Percentiles rank a stretch among this genome's conserved stretches.
phyloP scores from a whole-genome alignment of 2,888 invertebrate species.

The Agrotis segetum region DNA sequence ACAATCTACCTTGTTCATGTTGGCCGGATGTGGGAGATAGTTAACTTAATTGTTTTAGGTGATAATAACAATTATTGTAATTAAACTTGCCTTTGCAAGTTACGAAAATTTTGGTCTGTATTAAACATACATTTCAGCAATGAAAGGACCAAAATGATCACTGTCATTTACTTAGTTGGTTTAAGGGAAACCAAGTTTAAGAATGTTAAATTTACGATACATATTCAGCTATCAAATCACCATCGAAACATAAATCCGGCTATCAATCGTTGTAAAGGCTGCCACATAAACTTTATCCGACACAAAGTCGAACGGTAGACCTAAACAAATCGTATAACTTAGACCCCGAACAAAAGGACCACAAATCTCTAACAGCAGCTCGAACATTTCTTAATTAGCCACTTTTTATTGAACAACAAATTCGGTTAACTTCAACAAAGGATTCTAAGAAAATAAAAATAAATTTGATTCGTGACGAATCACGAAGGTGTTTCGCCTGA shows the following conservation, averaged over 20 bases:
- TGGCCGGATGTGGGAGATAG: conserved; percentile 5
- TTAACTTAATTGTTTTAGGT: background rate
- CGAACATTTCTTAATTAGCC: conserved; percentile 90
- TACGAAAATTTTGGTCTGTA: background rate
- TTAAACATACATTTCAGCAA: background rate
- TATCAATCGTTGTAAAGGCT: conserved; percentile 53
- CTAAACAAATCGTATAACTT: conserved; percentile 76
- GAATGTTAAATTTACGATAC: conserved; percentile 32
- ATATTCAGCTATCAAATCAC: conserved; percentile 43
- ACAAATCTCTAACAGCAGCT: conserved; percentile 83
- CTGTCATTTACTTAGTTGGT: background rate
- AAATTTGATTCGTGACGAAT: conserved; percentile 90
- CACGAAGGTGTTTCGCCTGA: conserved; percentile 87
- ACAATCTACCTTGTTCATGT: conserved; percentile 15
- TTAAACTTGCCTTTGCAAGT: too few relatives aligned
- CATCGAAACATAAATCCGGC: conserved; percentile 42
- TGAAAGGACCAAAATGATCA: conserved; percentile 19
- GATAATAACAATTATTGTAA: background rate
- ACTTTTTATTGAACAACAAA: conserved; percentile 89
- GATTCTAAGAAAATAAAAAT: conserved; percentile 88
- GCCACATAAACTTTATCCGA: conserved; percentile 61
- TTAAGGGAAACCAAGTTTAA: conserved; percentile 19
- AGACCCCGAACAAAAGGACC: conserved; percentile 78
- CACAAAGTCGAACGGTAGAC: conserved; percentile 74
- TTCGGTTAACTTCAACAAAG: conserved; percentile 89